Base-by-base conservation (phyloP, 1,140 invertebrate genomes). In the Hycleus cichorii region DNA sequence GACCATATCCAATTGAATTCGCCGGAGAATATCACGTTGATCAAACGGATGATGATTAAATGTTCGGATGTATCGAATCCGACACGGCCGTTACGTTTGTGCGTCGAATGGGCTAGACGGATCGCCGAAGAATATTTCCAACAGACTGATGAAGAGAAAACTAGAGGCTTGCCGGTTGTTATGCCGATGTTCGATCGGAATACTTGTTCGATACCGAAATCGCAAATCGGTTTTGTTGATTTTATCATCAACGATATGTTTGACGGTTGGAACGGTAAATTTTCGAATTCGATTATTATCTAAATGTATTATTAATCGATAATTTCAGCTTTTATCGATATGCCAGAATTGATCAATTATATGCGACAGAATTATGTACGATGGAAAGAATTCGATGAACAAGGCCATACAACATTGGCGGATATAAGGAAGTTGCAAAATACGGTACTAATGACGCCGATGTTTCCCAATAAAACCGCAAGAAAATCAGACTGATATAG, bases 241-340 rank as follows among this genome's bases (percentile, higher is more conserved):
- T 95, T 89, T 74, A 97, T 98, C 68, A 93, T 97, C 63, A 91
- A 88, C 62, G 91, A 95, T 72, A 97, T 98, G 94, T 94, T 96
- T 79, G 92, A 95, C 69, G 89, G 92, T 25, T 97, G 93, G 93
- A 89, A 95, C 75, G 88, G 94, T 97, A 74, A 83, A 18, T 11
- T 83, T 74, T n/a, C 7, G 6, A 48, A n/a, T 58, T 10, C 43
- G 1, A 18, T 18, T 53, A 32, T 57, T 59, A 42, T 52, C 49
- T 45, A 47, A 54, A 27, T 32, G 12, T 40, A 26, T 39, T 49
- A 49, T 45, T 52, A 18, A 54, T 9, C 4, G 10, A 12, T 64
- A 57, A 39, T 80, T 81, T 38, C 74, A 96, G 93, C 88, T 49
- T 93, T 95, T 73, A 89, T 93, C 68, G 91, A 95, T 74, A 87